These are phyloP conservation scores for Callorhinus ursinus DNA, from an alignment of 2,113 vertebrate species.

Conservation along the genomic window DNA sequence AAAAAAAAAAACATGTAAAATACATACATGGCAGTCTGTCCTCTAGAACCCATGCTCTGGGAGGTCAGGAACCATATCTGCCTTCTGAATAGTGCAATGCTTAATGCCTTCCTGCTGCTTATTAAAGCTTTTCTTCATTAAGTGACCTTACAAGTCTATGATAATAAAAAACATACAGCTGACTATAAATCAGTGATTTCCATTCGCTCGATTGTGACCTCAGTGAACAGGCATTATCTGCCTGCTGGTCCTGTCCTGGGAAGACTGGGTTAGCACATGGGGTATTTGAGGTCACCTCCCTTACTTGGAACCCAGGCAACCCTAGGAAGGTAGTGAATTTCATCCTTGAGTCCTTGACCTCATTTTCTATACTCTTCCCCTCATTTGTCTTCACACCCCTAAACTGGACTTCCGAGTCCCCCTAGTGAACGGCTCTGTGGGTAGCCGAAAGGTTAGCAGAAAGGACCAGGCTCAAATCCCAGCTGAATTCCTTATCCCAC, in stretches of 20 bases:
- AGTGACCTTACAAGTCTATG: not conserved
- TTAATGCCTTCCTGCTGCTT: not conserved
- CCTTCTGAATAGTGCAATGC: not conserved
- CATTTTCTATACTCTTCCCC: not conserved
- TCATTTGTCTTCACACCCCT: not conserved
- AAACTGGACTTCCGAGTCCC: not conserved
- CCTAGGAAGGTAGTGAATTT: not conserved
- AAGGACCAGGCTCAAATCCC: not conserved
- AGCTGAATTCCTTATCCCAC: not conserved
- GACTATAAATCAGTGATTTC: not conserved
- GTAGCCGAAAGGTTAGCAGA: not conserved
- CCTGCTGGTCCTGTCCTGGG: not conserved
- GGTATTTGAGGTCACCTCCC: not conserved
- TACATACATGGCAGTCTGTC: not conserved
- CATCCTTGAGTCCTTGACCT: not conserved
- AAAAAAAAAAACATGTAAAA: not conserved
- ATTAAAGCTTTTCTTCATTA: slow-evolving; percentile 20
- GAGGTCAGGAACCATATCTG: not conserved
- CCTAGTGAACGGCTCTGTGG: not conserved
- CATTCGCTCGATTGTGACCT: not conserved
- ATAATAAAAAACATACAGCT: not conserved
- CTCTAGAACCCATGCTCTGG: not conserved
- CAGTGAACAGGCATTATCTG: not conserved
- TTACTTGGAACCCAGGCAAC: not conserved
- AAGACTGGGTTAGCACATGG: not conserved